phyloP scores from a whole-genome alignment of 2,888 invertebrate species.

The Autographa pulchrina region DNA sequence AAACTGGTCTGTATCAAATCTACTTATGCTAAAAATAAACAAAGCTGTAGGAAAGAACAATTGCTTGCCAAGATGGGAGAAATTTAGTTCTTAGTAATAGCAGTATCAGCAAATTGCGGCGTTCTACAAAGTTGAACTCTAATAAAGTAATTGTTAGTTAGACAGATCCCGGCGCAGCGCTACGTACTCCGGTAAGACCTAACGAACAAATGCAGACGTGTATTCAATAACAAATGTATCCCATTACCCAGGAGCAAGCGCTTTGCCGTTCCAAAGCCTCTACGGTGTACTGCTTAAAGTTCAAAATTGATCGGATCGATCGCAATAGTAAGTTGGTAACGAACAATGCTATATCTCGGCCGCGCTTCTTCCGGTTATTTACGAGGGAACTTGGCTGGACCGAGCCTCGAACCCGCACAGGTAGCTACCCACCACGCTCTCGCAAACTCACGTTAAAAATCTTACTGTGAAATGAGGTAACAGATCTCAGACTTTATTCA shows the following conservation, averaged over 20 bases:
- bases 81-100: conserved; percentile 17
- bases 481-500: conserved; percentile 58
- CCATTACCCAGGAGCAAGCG: conserved; percentile 42
- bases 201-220: conserved; percentile 56
- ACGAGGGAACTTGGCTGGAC: conserved; percentile 56
- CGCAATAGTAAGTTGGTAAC: conserved; percentile 52
- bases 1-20: not conserved
- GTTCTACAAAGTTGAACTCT: conserved; percentile 36
- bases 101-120: conserved; percentile 27
- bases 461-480: conserved; percentile 61
- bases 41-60: not conserved
- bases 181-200: conserved; percentile 36
- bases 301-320: conserved; percentile 55
- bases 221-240: conserved; percentile 62
- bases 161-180: conserved; percentile 25
- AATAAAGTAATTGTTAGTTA: conserved; percentile 49
- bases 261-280: conserved; percentile 16
- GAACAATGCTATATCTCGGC: conserved; percentile 47
- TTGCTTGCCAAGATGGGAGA: not conserved
- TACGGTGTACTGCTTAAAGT: conserved; percentile 39
- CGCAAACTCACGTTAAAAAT: conserved; percentile 54
- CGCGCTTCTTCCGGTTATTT: conserved; percentile 53
- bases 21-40: not conserved
- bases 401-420: conserved; percentile 29
- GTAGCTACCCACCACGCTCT: conserved; percentile 39